Evolutionary conservation across 37 sponge, comb jelly and placozoan genomes (phyloP).

Genomic region (Ianthella basta): DNA sequence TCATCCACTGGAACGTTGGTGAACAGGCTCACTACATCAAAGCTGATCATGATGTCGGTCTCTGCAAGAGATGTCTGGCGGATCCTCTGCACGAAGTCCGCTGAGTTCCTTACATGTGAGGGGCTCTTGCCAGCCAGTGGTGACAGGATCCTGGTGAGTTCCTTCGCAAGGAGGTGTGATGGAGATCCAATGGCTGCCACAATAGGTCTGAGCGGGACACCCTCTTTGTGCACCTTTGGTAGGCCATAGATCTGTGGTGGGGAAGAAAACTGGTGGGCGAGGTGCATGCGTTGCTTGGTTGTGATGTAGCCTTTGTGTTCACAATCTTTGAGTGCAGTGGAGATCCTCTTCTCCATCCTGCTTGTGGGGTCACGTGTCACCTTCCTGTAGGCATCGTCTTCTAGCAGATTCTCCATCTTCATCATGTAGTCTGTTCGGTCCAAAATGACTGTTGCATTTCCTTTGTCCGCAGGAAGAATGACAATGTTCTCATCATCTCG

Average conservation of each 20-base stretch:
- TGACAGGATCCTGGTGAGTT: conserved; percentile 10
- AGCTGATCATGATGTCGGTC: conserved; percentile 5
- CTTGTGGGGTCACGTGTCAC: not conserved
- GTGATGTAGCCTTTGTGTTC: conserved; percentile 8
- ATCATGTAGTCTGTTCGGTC: not conserved
- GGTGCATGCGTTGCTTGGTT: not conserved
- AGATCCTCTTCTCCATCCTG: not conserved
- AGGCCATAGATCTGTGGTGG: conserved; percentile 24
- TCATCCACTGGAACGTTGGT: conserved; percentile 24
- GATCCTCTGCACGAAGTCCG: conserved; percentile 1
- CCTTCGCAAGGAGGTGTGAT: conserved; percentile 9
- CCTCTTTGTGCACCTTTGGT: conserved; percentile 13
- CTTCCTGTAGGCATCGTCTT: conserved; percentile 18
- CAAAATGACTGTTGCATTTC: conserved; percentile 32
- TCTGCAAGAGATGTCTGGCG: not conserved
- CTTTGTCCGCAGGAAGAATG: conserved; percentile 38
- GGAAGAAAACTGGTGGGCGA: not conserved
- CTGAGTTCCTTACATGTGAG: conserved; percentile 22
- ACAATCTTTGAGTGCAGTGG: not conserved
- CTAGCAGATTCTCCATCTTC: conserved; percentile 11
- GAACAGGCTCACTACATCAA: conserved; percentile 30
- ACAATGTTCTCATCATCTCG: conserved; percentile 23
- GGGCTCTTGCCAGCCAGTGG: conserved; percentile 25
- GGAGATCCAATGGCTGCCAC: conserved; percentile 31
- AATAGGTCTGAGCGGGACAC: not conserved